Evolutionary conservation across 1,140 invertebrate genomes (phyloP).

Genomic region (Stegodyphus dumicola): DNA sequence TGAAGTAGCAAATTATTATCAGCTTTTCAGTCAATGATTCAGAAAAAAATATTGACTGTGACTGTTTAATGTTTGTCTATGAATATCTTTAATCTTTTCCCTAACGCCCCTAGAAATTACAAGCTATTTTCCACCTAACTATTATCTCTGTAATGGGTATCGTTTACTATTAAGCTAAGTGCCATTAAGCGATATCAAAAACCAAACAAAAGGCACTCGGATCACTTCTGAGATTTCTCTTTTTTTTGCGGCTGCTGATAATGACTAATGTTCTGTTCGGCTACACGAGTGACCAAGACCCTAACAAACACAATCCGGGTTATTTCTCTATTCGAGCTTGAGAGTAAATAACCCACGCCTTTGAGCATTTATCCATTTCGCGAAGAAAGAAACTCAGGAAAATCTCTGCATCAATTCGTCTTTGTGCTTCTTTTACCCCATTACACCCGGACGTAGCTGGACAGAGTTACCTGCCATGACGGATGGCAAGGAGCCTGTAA

Average conservation of each 20-base stretch:
- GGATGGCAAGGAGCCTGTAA: conserved; percentile 13
- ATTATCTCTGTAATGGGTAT: not conserved
- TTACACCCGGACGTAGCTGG: conserved; percentile 11
- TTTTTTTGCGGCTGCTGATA: not conserved
- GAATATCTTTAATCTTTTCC: no score
- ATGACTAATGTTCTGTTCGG: not conserved
- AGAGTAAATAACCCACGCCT: conserved; percentile 34
- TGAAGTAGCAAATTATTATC: no score
- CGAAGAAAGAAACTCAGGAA: conserved; percentile 16
- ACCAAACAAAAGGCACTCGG: not conserved
- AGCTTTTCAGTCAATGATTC: no score
- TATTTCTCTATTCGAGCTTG: conserved; percentile 26
- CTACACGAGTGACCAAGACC: conserved; percentile 41
- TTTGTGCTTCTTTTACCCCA: conserved; percentile 41
- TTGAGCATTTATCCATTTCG: not conserved
- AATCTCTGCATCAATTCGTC: conserved; percentile 42
- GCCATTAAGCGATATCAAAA: not conserved
- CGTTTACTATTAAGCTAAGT: not conserved
- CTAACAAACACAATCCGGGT: conserved; percentile 39
- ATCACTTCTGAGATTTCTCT: not conserved
- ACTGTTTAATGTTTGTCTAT: no score
- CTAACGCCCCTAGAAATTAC: not conserved
- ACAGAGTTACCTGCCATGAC: conserved; percentile 26
- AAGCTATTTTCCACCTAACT: not conserved
- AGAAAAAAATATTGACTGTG: no score